These are phyloP conservation scores for Crotalus adamanteus DNA, from an alignment of 2,797 vertebrate genomes.

Conservation along the genomic window DNA sequence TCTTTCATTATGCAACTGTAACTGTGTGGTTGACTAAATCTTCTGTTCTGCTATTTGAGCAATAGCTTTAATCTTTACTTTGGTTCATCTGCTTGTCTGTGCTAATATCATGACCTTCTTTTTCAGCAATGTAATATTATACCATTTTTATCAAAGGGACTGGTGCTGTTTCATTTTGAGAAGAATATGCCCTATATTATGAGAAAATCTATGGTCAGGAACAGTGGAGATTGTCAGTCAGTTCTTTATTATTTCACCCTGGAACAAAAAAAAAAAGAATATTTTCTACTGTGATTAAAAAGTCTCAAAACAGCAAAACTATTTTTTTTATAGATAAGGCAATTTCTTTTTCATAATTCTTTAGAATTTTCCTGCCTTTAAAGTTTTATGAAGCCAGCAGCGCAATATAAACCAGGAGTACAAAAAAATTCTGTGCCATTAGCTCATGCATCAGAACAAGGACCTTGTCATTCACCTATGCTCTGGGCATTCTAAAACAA, in stretches of 20 bases:
- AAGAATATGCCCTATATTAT: not conserved
- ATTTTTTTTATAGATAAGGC: not conserved
- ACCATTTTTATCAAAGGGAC: conserved; percentile 25
- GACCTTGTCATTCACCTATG: not conserved
- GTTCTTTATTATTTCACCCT: conserved; percentile 8
- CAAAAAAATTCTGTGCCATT: not conserved
- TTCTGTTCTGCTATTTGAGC: not conserved
- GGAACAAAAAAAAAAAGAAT: conserved; percentile 11
- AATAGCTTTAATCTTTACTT: not conserved
- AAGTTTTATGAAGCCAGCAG: not conserved
- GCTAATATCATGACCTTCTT: conserved; percentile 9
- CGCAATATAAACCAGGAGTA: not conserved
- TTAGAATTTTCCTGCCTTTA: not conserved
- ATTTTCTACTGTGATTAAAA: not conserved
- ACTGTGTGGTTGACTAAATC: not conserved
- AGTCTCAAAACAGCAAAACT: not conserved
- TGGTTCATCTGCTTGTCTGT: conserved; percentile 24
- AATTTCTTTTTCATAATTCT: not conserved
- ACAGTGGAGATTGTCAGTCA: conserved; percentile 1
- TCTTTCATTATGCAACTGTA: conserved; percentile 10
- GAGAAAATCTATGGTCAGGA: conserved; percentile 12
- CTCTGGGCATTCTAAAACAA: not conserved
- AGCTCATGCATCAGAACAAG: not conserved
- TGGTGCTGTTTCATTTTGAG: conserved; percentile 14
- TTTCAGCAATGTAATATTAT: conserved; percentile 19